These are phyloP conservation scores for Andrena haemorrhoa DNA, from an alignment of 2,888 invertebrate genomes.

Conservation along the genomic window DNA sequence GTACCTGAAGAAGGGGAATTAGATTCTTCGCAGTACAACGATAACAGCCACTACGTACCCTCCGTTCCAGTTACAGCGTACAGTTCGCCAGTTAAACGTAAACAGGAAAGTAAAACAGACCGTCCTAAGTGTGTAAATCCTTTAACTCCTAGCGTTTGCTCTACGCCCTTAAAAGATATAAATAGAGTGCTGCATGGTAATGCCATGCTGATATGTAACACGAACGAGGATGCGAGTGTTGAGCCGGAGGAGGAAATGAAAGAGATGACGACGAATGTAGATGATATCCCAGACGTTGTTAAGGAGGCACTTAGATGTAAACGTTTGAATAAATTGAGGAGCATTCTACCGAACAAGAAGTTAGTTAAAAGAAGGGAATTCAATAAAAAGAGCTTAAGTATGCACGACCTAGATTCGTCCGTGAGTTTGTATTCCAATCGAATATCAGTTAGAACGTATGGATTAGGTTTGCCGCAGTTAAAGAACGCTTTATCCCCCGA, in stretches of 20 bases:
- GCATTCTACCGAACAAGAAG: slow-evolving; percentile 73
- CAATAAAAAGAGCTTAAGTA: slow-evolving; percentile 85
- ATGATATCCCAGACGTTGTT: slow-evolving; percentile 84
- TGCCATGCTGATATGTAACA: slow-evolving; percentile 90
- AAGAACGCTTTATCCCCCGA: slow-evolving; percentile 70
- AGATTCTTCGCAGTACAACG: slow-evolving; percentile 72
- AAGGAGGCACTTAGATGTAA: slow-evolving; percentile 84
- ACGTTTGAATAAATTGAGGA: slow-evolving; percentile 81
- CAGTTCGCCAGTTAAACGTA: slow-evolving; percentile 75
- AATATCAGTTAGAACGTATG: slow-evolving; percentile 87
- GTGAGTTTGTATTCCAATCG: slow-evolving; percentile 87
- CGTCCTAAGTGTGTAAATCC: slow-evolving; percentile 63
- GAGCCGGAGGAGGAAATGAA: slow-evolving; percentile 54
- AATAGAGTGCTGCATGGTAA: slow-evolving; percentile 91
- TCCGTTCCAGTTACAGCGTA: slow-evolving; percentile 69
- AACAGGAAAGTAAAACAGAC: slow-evolving; percentile 75
- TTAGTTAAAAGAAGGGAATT: slow-evolving; percentile 67
- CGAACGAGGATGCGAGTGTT: slow-evolving; percentile 72
- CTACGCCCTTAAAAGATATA: slow-evolving; percentile 91
- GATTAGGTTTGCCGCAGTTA: slow-evolving; percentile 85
- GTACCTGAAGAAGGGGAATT: slow-evolving; percentile 91
- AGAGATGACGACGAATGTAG: slow-evolving; percentile 66
- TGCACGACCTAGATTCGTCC: slow-evolving; percentile 88
- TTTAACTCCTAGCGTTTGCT: slow-evolving; percentile 90
- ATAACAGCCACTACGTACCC: slow-evolving; percentile 57